A percentile compares a stretch with the other conserved stretches of the same genome.
phyloP scores from a whole-genome alignment of 1,140 invertebrate genomes.

The Drosophila miranda region DNA sequence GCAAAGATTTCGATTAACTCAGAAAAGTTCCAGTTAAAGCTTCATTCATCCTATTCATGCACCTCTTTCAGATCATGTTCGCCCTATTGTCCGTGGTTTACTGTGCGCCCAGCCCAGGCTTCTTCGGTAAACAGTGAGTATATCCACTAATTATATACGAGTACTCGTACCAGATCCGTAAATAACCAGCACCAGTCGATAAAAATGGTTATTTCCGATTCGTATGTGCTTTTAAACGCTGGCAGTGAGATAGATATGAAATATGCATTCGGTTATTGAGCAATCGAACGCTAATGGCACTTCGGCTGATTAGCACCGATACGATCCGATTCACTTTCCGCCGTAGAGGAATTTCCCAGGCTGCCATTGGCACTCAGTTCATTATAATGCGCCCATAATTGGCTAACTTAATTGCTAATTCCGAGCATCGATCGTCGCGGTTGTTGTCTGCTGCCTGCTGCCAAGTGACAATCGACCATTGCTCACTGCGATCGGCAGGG shows the following conservation, averaged over 20 bases:
- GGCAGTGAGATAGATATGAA: slow-evolving; percentile 40
- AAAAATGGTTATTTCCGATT: slow-evolving; percentile 56
- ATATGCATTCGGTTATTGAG: slow-evolving; percentile 67
- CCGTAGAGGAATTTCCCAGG: slow-evolving; percentile 68
- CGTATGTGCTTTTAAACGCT: slow-evolving; percentile 68
- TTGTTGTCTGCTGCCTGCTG: slow-evolving; percentile 28
- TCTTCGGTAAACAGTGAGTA: slow-evolving; percentile 81
- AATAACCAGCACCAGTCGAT: slow-evolving; percentile 32
- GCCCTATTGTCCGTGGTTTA: slow-evolving; percentile 71
- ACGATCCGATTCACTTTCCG: too few species aligned
- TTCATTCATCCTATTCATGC: slow-evolving; percentile 13
- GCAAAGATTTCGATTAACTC: too few species aligned
- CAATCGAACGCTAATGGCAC: slow-evolving; percentile 56
- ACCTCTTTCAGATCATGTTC: slow-evolving; percentile 60
- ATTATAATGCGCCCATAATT: slow-evolving; percentile 74
- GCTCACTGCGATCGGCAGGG: slow-evolving; percentile 5
- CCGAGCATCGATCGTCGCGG: slow-evolving; percentile 52
- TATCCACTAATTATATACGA: neutral
- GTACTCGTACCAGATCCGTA: slow-evolving; percentile 17
- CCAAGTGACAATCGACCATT: slow-evolving; percentile 29
- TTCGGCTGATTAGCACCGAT: neutral
- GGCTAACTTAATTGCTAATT: slow-evolving; percentile 68
- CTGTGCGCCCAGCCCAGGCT: slow-evolving; percentile 69
- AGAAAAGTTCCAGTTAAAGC: neutral
- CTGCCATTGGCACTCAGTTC: slow-evolving; percentile 52